Base-by-base conservation (phyloP, 1,140 invertebrate species). In the Euborellia annulipes region DNA sequence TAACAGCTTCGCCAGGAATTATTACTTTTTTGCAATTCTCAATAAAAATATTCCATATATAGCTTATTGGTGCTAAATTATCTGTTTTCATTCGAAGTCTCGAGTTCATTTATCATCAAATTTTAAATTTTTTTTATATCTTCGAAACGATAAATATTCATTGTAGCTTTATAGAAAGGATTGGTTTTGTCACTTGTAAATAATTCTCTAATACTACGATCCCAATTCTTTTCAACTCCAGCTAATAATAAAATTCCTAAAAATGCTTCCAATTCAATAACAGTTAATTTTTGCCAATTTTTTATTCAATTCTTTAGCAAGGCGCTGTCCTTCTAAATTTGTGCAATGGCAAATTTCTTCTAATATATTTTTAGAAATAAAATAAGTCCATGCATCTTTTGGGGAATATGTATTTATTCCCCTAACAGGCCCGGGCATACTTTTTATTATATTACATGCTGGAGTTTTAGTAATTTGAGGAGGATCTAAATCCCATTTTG, bases 61-160 rank as follows among this genome's bases (percentile, higher is more conserved):
- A 3, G 18, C 41, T 17, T 17, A 43, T 30, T 9, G 41, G 19
- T 17, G 47, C 47, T 19, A 48, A 37, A 22, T 44, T 48, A 18
- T 48, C 41, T 16, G 32, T 50, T 45, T 58, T 30, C 36, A 48
- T 40, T 13, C 55, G 19, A 52, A 21, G 16, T 45, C 38, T 13
- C 54, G 41, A 17, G 53, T 54, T 50, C 44, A 45, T 43, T 45
- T 50, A 50, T 58, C 52, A 30, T 60, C 57, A 42, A 61, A 61
- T 30, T 57, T 47, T 43, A 59, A 53, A 47, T 58, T n/a, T 49
- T 46, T 14, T 51, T 38, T 36, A 55, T 48, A 9, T 41, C 46
- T 23, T 48, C 45, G 32, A 57, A 58, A 3, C 55, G 50, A 42
- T 52, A 51, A 17, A 45, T 17, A 7, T 39, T 21, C 50, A 57